These are phyloP conservation scores for Azemiops feae DNA, from an alignment of 2,113 vertebrate genomes.

Conservation along the genomic window DNA sequence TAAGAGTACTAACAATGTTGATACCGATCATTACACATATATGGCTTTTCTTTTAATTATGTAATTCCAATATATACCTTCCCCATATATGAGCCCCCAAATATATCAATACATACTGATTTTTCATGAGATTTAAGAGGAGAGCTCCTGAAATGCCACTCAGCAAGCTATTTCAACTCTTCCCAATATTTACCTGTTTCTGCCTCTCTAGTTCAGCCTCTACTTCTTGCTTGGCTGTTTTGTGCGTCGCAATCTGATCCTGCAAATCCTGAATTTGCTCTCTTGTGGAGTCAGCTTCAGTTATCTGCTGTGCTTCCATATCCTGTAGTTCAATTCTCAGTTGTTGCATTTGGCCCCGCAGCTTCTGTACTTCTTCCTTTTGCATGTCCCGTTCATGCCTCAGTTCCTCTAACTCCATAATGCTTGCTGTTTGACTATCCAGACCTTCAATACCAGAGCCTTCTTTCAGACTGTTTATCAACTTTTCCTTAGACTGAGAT, in stretches of 20 bases:
- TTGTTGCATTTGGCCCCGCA: slow-evolving; percentile 85
- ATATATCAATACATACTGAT: not conserved
- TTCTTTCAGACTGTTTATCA: slow-evolving; percentile 97
- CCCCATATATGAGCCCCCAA: not conserved
- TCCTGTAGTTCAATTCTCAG: slow-evolving; percentile 91
- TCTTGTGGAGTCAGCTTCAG: slow-evolving; percentile 84
- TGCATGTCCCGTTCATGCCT: slow-evolving; percentile 91
- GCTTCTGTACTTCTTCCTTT: slow-evolving; percentile 89
- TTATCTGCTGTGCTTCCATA: slow-evolving; percentile 85
- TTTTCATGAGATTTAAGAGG: not conserved
- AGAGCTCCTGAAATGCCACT: not conserved
- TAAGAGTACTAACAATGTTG: not conserved
- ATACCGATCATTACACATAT: not conserved
- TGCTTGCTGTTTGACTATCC: slow-evolving; percentile 75
- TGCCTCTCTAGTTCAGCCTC: slow-evolving; percentile 89
- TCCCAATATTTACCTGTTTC: slow-evolving; percentile 80
- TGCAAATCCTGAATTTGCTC: slow-evolving; percentile 87
- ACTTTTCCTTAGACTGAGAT: slow-evolving; percentile 94
- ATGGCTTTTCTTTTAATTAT: not conserved
- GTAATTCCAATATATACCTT: not conserved
- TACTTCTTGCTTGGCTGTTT: slow-evolving; percentile 81
- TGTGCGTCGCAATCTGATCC: slow-evolving; percentile 80
- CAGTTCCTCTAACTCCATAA: slow-evolving; percentile 90
- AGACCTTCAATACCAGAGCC: slow-evolving; percentile 90
- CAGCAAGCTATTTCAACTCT: not conserved